Conservation (phyloP, 2,113 vertebrate genomes). For the Tetrax tetrax region DNA sequence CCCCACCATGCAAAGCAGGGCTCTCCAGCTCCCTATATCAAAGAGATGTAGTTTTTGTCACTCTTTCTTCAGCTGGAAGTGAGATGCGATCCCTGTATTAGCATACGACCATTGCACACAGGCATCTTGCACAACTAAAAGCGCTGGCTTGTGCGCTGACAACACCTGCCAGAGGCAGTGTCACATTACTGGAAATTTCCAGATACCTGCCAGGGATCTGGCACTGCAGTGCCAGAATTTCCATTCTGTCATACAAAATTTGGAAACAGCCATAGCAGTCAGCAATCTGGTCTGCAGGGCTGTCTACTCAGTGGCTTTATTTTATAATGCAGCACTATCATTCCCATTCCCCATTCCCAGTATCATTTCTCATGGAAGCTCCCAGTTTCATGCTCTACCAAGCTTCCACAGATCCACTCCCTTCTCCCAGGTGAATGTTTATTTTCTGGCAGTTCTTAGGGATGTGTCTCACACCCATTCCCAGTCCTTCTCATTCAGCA, state of each 20-base stretch:
- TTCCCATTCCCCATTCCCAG: no score
- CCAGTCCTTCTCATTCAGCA: accelerated
- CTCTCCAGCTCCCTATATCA: not conserved
- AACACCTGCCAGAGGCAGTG: not conserved
- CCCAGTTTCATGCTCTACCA: not conserved
- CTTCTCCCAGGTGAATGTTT: not conserved
- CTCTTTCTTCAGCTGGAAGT: not conserved
- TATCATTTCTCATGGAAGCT: no score
- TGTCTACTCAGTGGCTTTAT: not conserved
- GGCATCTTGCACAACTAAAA: not conserved
- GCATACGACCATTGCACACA: not conserved
- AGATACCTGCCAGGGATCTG: not conserved
- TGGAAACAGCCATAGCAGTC: not conserved
- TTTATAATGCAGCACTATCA: not conserved
- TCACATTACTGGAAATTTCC: not conserved
- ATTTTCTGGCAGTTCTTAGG: not conserved
- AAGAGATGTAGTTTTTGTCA: not conserved
- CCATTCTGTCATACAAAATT: not conserved
- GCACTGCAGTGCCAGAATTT: not conserved
- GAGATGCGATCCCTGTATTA: not conserved
- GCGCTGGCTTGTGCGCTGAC: not conserved
- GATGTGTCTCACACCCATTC: accelerated
- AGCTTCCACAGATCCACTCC: not conserved
- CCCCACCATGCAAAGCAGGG: not conserved
- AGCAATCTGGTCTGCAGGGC: not conserved